Percentiles rank a stretch among this genome's conserved stretches.
Conservation (phyloP, 2,797 vertebrate genomes). For the Rhinatrema bivittatum region DNA sequence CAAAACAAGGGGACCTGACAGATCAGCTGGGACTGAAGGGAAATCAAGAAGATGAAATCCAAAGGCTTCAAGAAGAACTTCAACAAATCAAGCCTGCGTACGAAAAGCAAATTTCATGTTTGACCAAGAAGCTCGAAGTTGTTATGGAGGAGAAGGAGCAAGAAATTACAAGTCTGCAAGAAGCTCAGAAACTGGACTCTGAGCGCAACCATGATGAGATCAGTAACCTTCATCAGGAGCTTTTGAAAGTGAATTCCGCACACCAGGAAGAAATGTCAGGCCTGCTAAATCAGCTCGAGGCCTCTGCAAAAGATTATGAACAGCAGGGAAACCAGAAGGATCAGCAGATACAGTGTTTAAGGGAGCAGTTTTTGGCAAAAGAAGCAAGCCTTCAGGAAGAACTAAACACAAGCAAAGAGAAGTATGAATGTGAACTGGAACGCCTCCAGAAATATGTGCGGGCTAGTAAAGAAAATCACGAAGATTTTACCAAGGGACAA, state of each 20-base stretch:
- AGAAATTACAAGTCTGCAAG: conserved; percentile 56
- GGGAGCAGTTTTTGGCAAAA: conserved; percentile 60
- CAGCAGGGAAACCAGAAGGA: conserved; percentile 66
- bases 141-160: conserved; percentile 46
- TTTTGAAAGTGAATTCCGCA: conserved; percentile 50
- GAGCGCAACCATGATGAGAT: conserved; percentile 65
- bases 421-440: conserved; percentile 48
- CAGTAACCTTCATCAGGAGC: conserved; percentile 68
- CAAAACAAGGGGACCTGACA: conserved; percentile 51
- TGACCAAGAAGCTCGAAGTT: conserved; percentile 60
- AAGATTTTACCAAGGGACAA: conserved; percentile 3
- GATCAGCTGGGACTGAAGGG: conserved; percentile 51
- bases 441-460: conserved; percentile 33
- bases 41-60: conserved; percentile 42
- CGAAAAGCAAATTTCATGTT: conserved; percentile 57
- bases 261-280: conserved; percentile 74
- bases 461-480: conserved; percentile 24
- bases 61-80: conserved; percentile 45
- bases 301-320: conserved; percentile 55
- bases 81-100: conserved; percentile 47
- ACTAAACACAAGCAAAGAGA: conserved; percentile 40
- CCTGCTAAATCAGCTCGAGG: conserved; percentile 59
- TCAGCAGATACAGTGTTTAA: conserved; percentile 59
- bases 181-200: conserved; percentile 59
- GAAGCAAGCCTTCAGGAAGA: conserved; percentile 66